phyloP scores from a whole-genome alignment of 2,797 vertebrate species.

The Clamator glandarius region DNA sequence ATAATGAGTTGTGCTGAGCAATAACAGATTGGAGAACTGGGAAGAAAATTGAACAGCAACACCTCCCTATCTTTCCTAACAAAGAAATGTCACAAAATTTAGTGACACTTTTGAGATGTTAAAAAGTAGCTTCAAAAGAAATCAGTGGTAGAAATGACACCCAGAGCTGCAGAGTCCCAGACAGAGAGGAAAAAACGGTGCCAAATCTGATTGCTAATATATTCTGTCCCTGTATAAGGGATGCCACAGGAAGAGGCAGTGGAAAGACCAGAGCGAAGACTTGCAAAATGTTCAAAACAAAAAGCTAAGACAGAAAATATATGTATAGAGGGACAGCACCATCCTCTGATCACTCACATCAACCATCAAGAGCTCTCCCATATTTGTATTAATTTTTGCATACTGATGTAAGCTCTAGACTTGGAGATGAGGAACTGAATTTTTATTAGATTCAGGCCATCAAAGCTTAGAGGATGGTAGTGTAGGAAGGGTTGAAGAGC shows the following conservation, averaged over 20 bases:
- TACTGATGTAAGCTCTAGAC: not conserved
- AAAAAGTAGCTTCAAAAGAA: constrained; percentile 20
- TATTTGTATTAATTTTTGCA: not conserved
- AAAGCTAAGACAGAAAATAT: not conserved
- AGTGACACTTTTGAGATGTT: not conserved
- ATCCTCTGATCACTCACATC: not conserved
- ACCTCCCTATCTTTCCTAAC: not conserved
- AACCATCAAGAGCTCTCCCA: not conserved
- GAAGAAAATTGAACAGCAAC: constrained; percentile 1
- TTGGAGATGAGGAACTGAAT: not conserved
- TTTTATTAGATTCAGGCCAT: not conserved
- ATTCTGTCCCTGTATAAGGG: not conserved
- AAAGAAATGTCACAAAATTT: not conserved
- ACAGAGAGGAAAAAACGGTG: not conserved
- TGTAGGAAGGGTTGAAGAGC: not conserved
- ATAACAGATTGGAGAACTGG: not conserved
- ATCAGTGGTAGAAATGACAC: not conserved
- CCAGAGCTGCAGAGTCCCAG: not conserved
- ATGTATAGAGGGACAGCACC: not conserved
- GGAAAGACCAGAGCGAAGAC: not conserved
- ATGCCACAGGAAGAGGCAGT: not conserved
- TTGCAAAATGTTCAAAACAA: not conserved
- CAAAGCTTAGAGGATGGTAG: accelerated
- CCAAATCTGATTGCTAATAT: not conserved
- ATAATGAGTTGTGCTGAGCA: not conserved